Percentiles rank a stretch among this genome's conserved stretches.
Evolutionary conservation across 2,113 vertebrate species (phyloP).

Genomic region (Corvus hawaiiensis): DNA sequence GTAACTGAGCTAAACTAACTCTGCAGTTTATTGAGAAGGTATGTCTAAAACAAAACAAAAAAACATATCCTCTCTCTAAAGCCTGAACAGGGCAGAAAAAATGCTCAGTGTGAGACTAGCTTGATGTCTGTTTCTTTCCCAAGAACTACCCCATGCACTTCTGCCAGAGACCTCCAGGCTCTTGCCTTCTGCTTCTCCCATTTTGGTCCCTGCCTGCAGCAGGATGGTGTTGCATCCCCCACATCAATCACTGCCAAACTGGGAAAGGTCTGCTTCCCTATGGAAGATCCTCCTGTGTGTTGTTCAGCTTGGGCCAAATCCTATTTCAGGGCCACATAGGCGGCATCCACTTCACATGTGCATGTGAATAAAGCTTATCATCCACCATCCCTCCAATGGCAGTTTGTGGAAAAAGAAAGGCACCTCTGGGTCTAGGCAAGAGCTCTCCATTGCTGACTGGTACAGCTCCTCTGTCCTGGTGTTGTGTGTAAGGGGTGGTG

Average conservation of each 20-base stretch:
- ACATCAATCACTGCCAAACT: rapidly evolving
- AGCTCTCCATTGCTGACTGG: background rate
- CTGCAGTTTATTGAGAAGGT: background rate
- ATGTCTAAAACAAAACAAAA: background rate
- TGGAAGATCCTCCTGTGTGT: background rate
- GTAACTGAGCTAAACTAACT: background rate
- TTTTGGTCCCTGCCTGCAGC: background rate
- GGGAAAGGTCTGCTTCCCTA: background rate
- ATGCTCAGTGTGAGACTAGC: background rate
- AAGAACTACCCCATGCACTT: background rate
- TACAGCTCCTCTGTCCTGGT: background rate
- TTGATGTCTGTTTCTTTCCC: background rate
- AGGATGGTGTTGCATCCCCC: background rate
- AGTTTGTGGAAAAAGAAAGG: background rate
- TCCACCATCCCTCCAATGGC: background rate
- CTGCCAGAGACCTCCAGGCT: background rate
- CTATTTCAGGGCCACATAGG: background rate
- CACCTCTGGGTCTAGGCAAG: background rate
- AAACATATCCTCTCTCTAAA: background rate
- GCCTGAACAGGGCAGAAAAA: background rate
- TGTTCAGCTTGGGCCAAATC: background rate
- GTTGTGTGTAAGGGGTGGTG: background rate
- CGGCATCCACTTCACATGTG: background rate
- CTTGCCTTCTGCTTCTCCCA: background rate
- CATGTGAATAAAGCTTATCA: background rate